Base-by-base conservation (phyloP, 2,113 vertebrate species). In the Octodon degus region DNA sequence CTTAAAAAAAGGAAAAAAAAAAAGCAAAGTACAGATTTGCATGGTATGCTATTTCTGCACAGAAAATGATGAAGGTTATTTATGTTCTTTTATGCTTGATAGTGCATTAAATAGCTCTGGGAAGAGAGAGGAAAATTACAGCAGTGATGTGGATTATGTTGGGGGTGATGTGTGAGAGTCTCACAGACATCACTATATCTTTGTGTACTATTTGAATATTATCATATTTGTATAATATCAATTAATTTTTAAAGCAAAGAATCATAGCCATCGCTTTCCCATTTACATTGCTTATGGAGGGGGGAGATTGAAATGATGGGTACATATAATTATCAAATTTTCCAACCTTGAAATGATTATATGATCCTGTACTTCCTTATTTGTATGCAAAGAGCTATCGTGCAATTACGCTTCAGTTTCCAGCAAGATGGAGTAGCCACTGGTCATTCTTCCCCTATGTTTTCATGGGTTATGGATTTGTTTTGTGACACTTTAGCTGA, bases 41-140 rank as follows among this genome's bases (percentile, higher is more conserved):
- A 2, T 84, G 10, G 43, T 43, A 43, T 84, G 60, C 16, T 91
- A 65, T 93, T 95, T 92, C 32, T 87, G 8, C 67, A 47, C 65
- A n/a, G 77, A 77, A 96, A 65, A 67, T 84, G 9, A 40, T 88
- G 63, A 62, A 74, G 13, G 22, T 25, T 79, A 7, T 62, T 43
- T 79, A 40, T 87, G 63, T 58, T 92, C 24, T 68, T 63, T 40
- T 16, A 20, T 93, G 8, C 12, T 90, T 90, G 14, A 60, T 93
- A 90, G 47, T 94, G 55, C n/a, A 94, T 60, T 91, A 85, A 96
- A 24, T 89, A 91, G n/a, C 76, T 86, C 17, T 62, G 72, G 55
- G 20, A 91, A 37, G 7, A 47, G n/a, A 74, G 5, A 76, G 27
- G 70, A 86, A 91, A 93, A 65, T 65, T 93, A 47, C 13, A 70